Evolutionary conservation across 2,113 vertebrate species (phyloP).

Genomic region (Pandion haliaetus): DNA sequence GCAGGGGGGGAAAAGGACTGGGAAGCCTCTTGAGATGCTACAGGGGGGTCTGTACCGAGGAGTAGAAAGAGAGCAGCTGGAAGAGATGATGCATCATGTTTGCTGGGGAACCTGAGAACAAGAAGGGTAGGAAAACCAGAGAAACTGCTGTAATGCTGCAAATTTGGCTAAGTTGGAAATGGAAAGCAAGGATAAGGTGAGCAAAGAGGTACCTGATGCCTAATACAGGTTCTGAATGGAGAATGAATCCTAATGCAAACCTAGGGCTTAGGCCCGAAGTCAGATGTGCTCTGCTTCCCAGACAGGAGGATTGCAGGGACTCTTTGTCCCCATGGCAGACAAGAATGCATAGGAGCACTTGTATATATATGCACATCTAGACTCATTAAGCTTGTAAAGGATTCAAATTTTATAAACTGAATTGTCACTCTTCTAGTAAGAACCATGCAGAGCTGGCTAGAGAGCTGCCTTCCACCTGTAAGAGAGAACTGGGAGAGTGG

Average conservation of each 20-base stretch:
- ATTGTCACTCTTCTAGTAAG: neutral
- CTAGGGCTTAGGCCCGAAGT: neutral
- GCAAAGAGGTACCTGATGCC: neutral
- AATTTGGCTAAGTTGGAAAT: neutral
- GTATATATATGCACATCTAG: neutral
- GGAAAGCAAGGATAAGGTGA: neutral
- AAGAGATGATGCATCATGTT: neutral
- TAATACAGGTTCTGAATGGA: neutral
- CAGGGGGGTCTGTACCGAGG: neutral
- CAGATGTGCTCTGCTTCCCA: neutral
- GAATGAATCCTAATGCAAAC: neutral
- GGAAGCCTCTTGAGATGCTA: neutral
- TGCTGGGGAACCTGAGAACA: neutral
- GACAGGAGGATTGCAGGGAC: neutral
- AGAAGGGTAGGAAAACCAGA: neutral
- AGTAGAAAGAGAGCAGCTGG: neutral
- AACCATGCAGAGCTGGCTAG: neutral
- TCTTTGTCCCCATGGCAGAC: neutral
- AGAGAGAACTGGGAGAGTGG: neutral
- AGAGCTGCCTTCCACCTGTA: neutral
- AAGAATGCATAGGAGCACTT: neutral
- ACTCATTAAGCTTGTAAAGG: neutral
- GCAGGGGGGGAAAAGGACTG: neutral
- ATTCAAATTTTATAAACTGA: neutral
- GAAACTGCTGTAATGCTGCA: neutral